Evolutionary conservation across 1,140 invertebrate genomes (phyloP).

Genomic region (Drosophila baimaii): DNA sequence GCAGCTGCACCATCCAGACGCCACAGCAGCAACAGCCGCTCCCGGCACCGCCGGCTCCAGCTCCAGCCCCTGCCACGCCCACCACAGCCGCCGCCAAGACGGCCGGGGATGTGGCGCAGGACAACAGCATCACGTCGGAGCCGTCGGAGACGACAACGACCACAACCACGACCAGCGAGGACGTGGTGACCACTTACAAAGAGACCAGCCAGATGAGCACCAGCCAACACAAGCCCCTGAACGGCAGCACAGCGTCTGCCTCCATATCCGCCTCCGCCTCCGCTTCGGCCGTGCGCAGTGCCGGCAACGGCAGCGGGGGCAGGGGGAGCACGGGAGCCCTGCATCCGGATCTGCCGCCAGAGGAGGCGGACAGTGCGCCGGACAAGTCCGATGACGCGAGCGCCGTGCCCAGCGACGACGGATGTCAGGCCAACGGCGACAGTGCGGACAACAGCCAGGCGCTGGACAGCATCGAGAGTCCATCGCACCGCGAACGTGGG

Average conservation of each 20-base stretch:
- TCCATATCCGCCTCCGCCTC: constrained; percentile 48
- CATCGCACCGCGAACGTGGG: constrained; percentile 51
- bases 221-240: constrained; percentile 56
- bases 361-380: constrained; percentile 54
- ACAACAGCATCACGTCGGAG: constrained; percentile 83
- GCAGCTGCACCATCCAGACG: constrained; percentile 77
- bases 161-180: constrained; percentile 83
- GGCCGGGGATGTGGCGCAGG: constrained; percentile 70
- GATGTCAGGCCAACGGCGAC: constrained; percentile 45
- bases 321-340: constrained; percentile 13
- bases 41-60: constrained; percentile 37
- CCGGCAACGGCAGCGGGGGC: constrained; percentile 16
- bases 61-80: constrained; percentile 21
- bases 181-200: constrained; percentile 82
- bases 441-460: constrained; percentile 78
- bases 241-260: constrained; percentile 49
- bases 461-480: constrained; percentile 78
- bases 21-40: constrained; percentile 68
- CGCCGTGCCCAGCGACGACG: constrained; percentile 65
- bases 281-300: constrained; percentile 20
- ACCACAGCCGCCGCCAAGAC: constrained; percentile 44
- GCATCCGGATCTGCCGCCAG: constrained; percentile 14
- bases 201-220: constrained; percentile 75
- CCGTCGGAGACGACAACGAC: constrained; percentile 83
- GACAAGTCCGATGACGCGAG: constrained; percentile 74